Percentiles rank a stretch among this genome's conserved stretches.
Evolutionary conservation across 2,797 vertebrate species (phyloP).

Genomic region (Apogon hyalosoma): DNA sequence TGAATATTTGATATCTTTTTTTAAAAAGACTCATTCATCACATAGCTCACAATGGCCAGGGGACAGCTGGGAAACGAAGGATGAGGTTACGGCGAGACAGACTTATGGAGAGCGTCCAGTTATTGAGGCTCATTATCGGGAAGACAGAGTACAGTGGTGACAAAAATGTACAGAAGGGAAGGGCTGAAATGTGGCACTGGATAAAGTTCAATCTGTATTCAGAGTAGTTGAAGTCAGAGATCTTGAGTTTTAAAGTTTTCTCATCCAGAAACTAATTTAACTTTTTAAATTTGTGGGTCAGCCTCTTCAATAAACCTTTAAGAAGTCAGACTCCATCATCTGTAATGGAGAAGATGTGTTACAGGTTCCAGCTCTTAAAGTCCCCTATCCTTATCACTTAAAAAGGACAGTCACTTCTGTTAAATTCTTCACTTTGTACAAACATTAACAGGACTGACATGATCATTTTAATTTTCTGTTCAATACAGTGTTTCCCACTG

Average conservation of each 20-base stretch:
- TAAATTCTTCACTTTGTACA: too few species aligned
- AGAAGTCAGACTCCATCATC: not conserved
- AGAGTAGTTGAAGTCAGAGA: slow-evolving; percentile 1
- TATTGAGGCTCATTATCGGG: slow-evolving; percentile 57
- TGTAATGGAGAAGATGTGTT: slow-evolving; percentile 1
- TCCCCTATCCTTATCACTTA: not conserved
- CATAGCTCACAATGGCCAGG: slow-evolving; percentile 20
- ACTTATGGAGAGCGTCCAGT: slow-evolving; percentile 49
- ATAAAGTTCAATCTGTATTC: slow-evolving; percentile 33
- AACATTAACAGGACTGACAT: too few species aligned
- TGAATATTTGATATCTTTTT: slow-evolving; percentile 81
- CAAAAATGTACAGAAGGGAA: slow-evolving; percentile 7
- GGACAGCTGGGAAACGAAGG: slow-evolving; percentile 19
- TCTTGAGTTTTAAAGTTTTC: slow-evolving; percentile 35
- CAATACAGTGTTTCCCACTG: too few species aligned
- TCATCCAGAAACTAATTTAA: slow-evolving; percentile 42
- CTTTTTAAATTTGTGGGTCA: slow-evolving; percentile 42
- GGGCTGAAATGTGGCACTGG: slow-evolving; percentile 4
- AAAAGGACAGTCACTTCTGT: not conserved
- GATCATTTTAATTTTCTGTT: too few species aligned
- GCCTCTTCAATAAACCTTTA: slow-evolving; percentile 1
- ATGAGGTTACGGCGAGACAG: slow-evolving; percentile 33
- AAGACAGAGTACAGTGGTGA: slow-evolving; percentile 43
- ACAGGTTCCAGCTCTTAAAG: not conserved
- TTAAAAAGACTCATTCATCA: slow-evolving; percentile 70